Conservation (phyloP, 35 echinoderm and acorn worm genomes). For the Lytechinus pictus region DNA sequence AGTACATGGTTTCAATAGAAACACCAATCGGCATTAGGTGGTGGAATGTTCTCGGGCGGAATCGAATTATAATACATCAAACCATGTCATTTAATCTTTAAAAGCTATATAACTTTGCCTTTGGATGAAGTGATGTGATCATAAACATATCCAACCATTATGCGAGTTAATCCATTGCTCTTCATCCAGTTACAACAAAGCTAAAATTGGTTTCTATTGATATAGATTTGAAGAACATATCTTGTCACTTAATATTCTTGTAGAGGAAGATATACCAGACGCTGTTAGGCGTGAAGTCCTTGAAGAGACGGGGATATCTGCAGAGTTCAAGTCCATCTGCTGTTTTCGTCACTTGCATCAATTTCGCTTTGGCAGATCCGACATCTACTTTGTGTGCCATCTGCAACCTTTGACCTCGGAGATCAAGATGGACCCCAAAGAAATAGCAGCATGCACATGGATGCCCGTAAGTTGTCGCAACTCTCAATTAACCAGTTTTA, state of each 20-base stretch:
- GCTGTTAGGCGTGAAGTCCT: constrained; percentile 72
- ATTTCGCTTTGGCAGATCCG: constrained; percentile 70
- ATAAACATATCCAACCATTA: background rate
- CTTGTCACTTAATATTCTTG: background rate
- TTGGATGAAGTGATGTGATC: background rate
- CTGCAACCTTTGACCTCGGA: constrained; percentile 64
- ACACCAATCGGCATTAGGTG: no score
- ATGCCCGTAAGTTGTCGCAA: constrained; percentile 64
- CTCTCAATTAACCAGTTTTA: no score
- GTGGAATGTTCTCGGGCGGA: no score
- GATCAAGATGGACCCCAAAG: constrained; percentile 50
- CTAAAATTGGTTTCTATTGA: no score
- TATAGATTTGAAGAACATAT: no score
- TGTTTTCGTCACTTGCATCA: constrained; percentile 75
- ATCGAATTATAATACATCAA: background rate
- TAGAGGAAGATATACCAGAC: constrained; percentile 66
- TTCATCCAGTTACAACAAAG: no score
- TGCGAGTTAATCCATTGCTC: no score
- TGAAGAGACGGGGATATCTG: constrained; percentile 75
- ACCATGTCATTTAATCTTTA: background rate
- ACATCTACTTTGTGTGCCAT: constrained; percentile 84
- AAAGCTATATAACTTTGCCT: background rate
- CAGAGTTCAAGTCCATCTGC: constrained; percentile 72
- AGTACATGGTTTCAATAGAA: no score
- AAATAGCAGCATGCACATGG: constrained; percentile 73